A percentile compares a stretch with the other conserved stretches of the same genome.
phyloP scores from a whole-genome alignment of 2,113 vertebrate species.

The Chrysemys picta region DNA sequence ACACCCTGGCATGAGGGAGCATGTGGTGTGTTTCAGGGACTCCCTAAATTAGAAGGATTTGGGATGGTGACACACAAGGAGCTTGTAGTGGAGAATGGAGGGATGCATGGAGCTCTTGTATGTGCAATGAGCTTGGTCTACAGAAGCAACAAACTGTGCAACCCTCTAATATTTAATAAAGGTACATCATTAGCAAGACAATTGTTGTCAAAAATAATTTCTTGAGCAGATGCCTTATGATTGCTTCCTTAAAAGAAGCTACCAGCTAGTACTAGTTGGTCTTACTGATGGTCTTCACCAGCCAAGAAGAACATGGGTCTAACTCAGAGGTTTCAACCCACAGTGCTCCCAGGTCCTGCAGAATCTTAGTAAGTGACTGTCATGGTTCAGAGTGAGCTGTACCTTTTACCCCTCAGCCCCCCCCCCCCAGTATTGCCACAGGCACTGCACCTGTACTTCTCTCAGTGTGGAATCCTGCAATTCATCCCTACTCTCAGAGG shows the following conservation, averaged over 20 bases:
- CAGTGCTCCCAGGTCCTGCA: not conserved
- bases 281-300: accelerated
- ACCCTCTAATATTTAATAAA: not conserved
- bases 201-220: not conserved
- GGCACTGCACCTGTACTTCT: not conserved
- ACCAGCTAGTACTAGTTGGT: not conserved
- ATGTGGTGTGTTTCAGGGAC: not conserved
- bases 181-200: not conserved
- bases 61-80: not conserved
- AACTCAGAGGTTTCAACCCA: not conserved
- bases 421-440: not conserved
- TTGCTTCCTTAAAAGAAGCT: not conserved
- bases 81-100: not conserved
- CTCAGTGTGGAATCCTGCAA: not conserved
- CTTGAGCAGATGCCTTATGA: not conserved
- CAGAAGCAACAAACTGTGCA: not conserved
- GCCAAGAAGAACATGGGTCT: not conserved
- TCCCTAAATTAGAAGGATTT: not conserved
- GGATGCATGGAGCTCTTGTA: not conserved
- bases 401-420: not conserved
- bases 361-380: not conserved
- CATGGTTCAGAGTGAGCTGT: not conserved
- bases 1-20: accelerated
- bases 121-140: not conserved
- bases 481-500: not conserved